Evolutionary conservation across 2,113 vertebrate species (phyloP), one percentile per base, ranked within the genome.

Genomic region (Halichoeres trimaculatus): DNA sequence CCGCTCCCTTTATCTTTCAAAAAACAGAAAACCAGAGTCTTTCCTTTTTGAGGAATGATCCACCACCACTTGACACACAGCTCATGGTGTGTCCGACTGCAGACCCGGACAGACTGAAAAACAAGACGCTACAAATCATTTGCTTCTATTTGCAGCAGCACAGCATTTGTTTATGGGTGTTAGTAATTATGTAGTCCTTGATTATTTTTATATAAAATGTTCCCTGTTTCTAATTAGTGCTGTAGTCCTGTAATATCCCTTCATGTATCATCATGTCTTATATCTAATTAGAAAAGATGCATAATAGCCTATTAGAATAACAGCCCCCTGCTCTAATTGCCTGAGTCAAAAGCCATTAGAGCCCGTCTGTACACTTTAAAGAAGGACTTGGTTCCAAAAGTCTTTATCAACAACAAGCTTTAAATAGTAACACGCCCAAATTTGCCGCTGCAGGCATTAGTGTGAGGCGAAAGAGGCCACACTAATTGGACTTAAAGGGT

Each of bases 231-330:
- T 72, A 78, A 85, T 84, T 74, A 66, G 51, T 47, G 23, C 19
- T 47, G 58, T 60, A 54, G 22, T 53, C 10, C 74, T 17, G 14
- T 71, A 69, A 64, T 57, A 40, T 23, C 48, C 64, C 74, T 50
- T 56, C 57, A 71, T 69, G 73, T 51, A 65, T 78, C 81, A 76
- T 83, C 26, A 47, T 74, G 66, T 63, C 83, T 70, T 72, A 26
- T 57, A 76, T 78, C 77, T 54, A 70, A 84, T 86, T 90, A 80
- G 66, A 84, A 72, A 70, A 58, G 26, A 85, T 65, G 60, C 51
- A 48, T 57, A 73, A 80, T 54, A 51, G 67, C 51, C 66, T 57
- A 56, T 86, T 86, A 80, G 72, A 71, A 52, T 34, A 69, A 43
- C 26, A 62, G 62, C 74, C 43, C 45, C 16, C 22, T 51, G 34